phyloP scores from a whole-genome alignment of 2,888 invertebrate genomes.

The Bhutanitis thaidina region DNA sequence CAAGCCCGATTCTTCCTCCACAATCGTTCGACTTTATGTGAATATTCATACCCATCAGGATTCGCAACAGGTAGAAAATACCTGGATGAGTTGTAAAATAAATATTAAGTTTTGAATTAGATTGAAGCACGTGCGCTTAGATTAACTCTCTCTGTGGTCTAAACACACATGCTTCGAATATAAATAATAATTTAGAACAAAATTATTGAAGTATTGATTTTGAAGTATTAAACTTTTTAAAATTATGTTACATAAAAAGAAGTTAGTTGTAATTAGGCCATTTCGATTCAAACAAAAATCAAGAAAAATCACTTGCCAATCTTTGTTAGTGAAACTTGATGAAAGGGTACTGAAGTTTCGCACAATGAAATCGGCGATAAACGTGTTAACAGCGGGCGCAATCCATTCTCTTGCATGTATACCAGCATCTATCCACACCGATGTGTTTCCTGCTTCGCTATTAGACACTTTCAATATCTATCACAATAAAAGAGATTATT shows the following conservation, averaged over 20 bases:
- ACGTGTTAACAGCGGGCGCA: slow-evolving; percentile 89
- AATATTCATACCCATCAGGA: slow-evolving; percentile 93
- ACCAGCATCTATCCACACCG: slow-evolving; percentile 89
- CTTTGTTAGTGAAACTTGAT: slow-evolving; percentile 83
- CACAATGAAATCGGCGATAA: slow-evolving; percentile 85
- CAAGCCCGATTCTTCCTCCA: slow-evolving; percentile 88
- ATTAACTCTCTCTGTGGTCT: no score
- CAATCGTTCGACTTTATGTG: slow-evolving; percentile 87
- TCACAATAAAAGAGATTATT: neutral
- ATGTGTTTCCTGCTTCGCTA: slow-evolving; percentile 80
- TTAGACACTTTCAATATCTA: slow-evolving; percentile 83
- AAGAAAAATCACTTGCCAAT: slow-evolving; percentile 76
- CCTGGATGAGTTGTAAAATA: slow-evolving; percentile 40
- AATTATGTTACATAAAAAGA: no score
- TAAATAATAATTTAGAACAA: no score
- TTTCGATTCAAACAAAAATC: no score
- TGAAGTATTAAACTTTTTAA: no score
- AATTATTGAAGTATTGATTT: no score
- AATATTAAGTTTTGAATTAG: no score
- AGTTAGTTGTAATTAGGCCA: no score
- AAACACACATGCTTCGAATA: no score
- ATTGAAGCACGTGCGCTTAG: no score
- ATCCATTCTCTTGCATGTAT: slow-evolving; percentile 97
- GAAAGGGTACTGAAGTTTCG: slow-evolving; percentile 84
- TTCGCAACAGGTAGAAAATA: slow-evolving; percentile 87